phyloP scores from a whole-genome alignment of 2,797 vertebrate genomes.

The Mastacembelus armatus region DNA sequence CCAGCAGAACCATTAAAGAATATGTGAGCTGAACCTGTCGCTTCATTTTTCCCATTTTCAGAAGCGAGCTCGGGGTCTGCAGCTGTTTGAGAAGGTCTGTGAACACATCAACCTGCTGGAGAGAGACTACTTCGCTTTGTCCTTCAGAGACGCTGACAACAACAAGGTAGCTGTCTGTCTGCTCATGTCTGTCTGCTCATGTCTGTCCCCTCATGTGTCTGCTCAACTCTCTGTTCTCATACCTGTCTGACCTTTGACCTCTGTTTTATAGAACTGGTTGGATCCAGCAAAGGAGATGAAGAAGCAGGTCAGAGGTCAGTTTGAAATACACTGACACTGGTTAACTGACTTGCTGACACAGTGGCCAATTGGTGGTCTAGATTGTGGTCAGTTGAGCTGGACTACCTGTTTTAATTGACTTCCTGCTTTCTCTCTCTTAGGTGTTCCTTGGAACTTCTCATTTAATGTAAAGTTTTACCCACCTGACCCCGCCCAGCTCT shows the following conservation, averaged over 20 bases:
- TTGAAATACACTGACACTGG: background rate
- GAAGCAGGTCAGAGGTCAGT: conserved; percentile 97
- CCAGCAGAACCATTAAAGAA: too few species aligned
- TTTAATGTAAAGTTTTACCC: conserved; percentile 99
- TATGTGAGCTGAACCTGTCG: too few species aligned
- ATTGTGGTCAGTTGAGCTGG: background rate
- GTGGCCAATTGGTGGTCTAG: too few species aligned
- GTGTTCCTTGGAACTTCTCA: conserved; percentile 94
- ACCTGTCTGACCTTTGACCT: conserved; percentile 8
- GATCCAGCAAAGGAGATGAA: conserved; percentile 97
- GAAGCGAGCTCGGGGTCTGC: conserved; percentile 89
- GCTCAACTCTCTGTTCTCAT: background rate
- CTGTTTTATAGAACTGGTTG: conserved; percentile 91
- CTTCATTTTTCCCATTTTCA: background rate
- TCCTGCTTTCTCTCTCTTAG: conserved; percentile 67
- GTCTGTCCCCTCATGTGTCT: background rate
- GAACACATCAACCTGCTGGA: conserved; percentile 96
- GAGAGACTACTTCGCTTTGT: conserved; percentile 94
- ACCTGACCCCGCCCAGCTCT: conserved; percentile 93
- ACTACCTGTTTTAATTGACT: background rate
- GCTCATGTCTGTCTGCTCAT: background rate
- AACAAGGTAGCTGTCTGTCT: conserved; percentile 86
- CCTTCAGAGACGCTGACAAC: conserved; percentile 92
- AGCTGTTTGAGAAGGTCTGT: conserved; percentile 93
- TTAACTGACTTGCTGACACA: too few species aligned